phyloP scores from a whole-genome alignment of 2,113 vertebrate species.

The Platysteira castanea region DNA sequence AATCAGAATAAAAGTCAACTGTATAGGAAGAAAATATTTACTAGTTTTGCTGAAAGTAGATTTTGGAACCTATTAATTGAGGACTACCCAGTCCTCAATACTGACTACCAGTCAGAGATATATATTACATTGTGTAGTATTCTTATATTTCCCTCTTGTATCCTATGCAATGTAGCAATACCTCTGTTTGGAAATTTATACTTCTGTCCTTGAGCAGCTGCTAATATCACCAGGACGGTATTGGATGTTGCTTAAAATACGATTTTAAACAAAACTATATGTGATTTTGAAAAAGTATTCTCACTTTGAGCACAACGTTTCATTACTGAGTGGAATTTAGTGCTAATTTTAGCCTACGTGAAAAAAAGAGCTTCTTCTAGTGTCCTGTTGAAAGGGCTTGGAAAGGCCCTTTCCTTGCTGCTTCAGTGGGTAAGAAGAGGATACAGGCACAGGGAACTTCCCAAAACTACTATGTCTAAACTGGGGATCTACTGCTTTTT shows the following conservation, averaged over 20 bases:
- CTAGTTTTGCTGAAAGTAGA: background rate
- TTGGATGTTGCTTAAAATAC: background rate
- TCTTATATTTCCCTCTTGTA: background rate
- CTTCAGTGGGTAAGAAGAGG: background rate
- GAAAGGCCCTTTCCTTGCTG: background rate
- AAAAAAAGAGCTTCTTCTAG: background rate
- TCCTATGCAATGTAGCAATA: background rate
- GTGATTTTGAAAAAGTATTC: background rate
- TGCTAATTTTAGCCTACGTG: background rate
- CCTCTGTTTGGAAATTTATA: background rate
- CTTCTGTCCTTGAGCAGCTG: background rate
- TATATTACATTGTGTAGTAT: background rate
- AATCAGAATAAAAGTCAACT: background rate
- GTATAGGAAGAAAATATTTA: background rate
- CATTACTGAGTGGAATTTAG: background rate
- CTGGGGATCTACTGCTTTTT: background rate
- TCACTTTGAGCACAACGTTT: background rate
- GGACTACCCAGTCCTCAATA: background rate
- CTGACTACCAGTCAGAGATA: background rate
- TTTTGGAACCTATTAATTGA: background rate
- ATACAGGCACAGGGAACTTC: background rate
- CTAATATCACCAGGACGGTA: background rate
- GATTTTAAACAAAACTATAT: background rate
- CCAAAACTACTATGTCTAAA: background rate
- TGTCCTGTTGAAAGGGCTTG: background rate